Evolutionary conservation across 1,140 invertebrate species (phyloP).

Genomic region (Colletes latitarsis): DNA sequence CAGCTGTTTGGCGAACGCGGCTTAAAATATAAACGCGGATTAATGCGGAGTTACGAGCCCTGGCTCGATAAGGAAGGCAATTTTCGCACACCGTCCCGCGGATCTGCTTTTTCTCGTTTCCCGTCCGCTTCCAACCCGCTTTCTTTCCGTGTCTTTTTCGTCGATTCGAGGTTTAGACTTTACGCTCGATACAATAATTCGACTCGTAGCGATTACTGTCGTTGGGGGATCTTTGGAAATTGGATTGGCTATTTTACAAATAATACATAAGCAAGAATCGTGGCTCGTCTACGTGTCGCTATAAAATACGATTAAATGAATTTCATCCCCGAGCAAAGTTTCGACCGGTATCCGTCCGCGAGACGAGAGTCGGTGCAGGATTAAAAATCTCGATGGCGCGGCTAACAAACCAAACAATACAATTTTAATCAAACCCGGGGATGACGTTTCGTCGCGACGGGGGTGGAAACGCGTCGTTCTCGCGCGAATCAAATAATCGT

Average conservation of each 20-base stretch:
- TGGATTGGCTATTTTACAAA: too few relatives aligned
- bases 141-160: not conserved
- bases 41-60: slow-evolving; percentile 73
- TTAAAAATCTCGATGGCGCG: too few relatives aligned
- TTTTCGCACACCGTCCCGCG: slow-evolving; percentile 64
- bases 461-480: slow-evolving; percentile 8
- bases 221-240: too few relatives aligned
- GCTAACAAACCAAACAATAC: not conserved
- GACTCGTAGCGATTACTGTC: too few relatives aligned
- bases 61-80: slow-evolving; percentile 77
- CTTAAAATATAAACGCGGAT: slow-evolving; percentile 77
- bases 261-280: too few relatives aligned
- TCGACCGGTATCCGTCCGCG: too few relatives aligned
- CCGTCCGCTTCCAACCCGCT: not conserved
- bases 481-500: slow-evolving; percentile 29
- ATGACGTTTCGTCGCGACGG: not conserved
- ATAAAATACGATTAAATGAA: too few relatives aligned
- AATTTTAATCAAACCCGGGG: not conserved
- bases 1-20: slow-evolving; percentile 55
- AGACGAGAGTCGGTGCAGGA: too few relatives aligned
- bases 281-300: too few relatives aligned
- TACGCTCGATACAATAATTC: too few relatives aligned
- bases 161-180: not conserved
- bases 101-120: not conserved
- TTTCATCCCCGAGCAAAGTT: too few relatives aligned